Percentiles rank a stretch among this genome's conserved stretches.
Conservation (phyloP, 2,113 vertebrate genomes). For the Gavia stellata region DNA sequence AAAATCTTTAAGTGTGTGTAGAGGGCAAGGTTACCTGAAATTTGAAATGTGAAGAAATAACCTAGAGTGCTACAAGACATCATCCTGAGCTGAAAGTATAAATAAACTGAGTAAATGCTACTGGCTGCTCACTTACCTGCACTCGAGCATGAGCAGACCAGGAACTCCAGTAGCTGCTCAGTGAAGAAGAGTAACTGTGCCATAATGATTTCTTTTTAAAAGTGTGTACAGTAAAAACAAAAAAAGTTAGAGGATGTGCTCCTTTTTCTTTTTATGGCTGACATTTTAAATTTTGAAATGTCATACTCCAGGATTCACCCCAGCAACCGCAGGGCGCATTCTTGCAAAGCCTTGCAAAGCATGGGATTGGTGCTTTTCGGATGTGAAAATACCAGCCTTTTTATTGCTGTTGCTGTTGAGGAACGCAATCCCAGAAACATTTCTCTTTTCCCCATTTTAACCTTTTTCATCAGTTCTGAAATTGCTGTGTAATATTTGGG, state of each 20-base stretch:
- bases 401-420: neutral
- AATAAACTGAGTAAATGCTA: neutral
- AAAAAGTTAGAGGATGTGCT: neutral
- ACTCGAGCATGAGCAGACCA: neutral
- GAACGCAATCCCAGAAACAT: neutral
- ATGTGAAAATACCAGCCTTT: constrained; percentile 12
- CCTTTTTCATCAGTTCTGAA: neutral
- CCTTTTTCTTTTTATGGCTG: neutral
- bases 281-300: constrained; percentile 52
- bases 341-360: neutral
- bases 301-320: constrained; percentile 18
- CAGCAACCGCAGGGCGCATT: neutral
- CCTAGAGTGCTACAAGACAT: neutral
- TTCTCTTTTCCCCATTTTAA: neutral
- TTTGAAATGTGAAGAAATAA: neutral
- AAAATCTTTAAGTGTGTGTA: neutral
- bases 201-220: neutral
- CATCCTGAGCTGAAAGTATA: neutral
- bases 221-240: neutral
- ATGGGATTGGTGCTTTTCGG: neutral
- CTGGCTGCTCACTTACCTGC: neutral
- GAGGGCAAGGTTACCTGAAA: neutral
- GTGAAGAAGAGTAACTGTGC: neutral
- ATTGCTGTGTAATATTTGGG: neutral
- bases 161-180: neutral